Conservation (phyloP, 2,888 invertebrate species). For the Agriopis aurantiaria region DNA sequence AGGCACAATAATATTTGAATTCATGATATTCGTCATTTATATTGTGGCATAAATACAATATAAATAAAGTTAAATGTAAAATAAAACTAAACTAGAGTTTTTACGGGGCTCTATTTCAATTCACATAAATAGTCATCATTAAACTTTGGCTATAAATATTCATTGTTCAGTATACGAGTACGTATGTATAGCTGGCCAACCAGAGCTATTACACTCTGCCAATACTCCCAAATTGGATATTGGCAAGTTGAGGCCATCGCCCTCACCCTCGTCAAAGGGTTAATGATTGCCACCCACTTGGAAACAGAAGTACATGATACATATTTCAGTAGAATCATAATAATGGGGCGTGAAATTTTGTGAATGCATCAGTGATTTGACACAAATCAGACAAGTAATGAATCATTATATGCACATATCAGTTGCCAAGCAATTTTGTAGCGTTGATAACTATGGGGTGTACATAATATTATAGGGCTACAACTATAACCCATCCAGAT, state of each 20-base stretch:
- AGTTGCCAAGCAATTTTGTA: no score
- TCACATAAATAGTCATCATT: constrained; percentile 9
- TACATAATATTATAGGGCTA: no score
- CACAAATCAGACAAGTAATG: not conserved
- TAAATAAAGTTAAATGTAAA: no score
- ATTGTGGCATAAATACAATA: no score
- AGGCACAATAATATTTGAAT: no score
- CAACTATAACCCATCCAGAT: no score
- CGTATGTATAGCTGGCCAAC: constrained; percentile 37
- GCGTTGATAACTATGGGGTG: no score
- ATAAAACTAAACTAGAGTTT: not conserved
- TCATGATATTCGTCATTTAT: no score
- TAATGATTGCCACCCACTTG: constrained; percentile 44
- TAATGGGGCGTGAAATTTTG: not conserved
- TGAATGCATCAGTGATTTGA: not conserved
- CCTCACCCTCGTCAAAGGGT: constrained; percentile 50
- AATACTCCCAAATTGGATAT: constrained; percentile 43
- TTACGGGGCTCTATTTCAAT: not conserved
- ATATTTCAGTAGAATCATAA: constrained; percentile 2
- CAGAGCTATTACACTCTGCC: constrained; percentile 39
- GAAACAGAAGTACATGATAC: constrained; percentile 18
- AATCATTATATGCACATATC: not conserved
- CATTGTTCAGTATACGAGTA: constrained; percentile 1
- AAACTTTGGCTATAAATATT: constrained; percentile 39
- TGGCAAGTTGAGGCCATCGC: constrained; percentile 39